Evolutionary conservation across 2,113 vertebrate genomes (phyloP).

Genomic region (Pseudopodoces humilis): DNA sequence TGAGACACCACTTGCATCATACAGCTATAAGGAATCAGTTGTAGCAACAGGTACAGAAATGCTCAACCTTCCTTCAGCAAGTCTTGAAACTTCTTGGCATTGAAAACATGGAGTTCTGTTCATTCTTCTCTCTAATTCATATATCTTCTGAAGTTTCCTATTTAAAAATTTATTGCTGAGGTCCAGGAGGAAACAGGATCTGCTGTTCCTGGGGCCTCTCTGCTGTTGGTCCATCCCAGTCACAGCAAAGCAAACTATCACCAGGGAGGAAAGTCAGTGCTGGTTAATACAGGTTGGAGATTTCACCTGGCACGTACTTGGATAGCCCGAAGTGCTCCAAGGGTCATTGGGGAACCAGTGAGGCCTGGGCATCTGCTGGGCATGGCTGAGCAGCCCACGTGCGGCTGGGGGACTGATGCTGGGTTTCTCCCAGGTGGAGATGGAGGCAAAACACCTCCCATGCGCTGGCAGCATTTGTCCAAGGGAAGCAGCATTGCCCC

Average conservation of each 20-base stretch:
- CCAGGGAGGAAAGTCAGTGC: not conserved
- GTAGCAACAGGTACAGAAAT: not conserved
- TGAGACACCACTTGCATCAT: not conserved
- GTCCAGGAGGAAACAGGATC: not conserved
- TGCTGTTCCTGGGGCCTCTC: not conserved
- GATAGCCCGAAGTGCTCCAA: too few species aligned
- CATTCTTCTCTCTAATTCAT: not conserved
- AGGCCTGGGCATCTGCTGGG: not conserved
- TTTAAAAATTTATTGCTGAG: not conserved
- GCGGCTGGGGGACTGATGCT: not conserved
- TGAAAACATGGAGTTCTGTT: not conserved
- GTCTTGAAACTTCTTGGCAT: not conserved
- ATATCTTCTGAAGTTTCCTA: not conserved
- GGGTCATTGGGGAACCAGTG: not conserved
- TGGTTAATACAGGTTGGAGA: not conserved
- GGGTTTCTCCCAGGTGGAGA: not conserved
- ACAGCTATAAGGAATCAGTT: not conserved
- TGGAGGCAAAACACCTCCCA: not conserved
- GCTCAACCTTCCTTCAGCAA: not conserved
- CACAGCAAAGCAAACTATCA: not conserved
- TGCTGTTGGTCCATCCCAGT: rapidly evolving
- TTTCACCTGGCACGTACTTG: not conserved
- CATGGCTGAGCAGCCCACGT: not conserved
- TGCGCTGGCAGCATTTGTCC: not conserved
- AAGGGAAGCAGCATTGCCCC: not conserved